Evolutionary conservation across 2,113 vertebrate genomes (phyloP).

Genomic region (Notothenia coriiceps): DNA sequence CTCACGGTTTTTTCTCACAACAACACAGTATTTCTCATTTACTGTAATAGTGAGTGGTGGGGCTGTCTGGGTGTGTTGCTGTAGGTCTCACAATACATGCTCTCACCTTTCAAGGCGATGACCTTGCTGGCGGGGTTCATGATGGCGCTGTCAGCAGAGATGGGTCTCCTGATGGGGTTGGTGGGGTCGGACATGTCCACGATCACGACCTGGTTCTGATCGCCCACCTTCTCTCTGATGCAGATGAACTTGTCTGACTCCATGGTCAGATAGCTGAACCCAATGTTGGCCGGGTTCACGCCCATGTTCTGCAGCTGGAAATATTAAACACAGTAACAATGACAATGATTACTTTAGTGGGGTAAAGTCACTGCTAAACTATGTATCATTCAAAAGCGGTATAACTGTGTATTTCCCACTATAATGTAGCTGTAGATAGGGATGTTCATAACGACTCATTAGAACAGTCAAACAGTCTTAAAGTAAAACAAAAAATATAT

Average conservation of each 20-base stretch:
- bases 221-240: conserved; percentile 92
- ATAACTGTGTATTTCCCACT: background rate
- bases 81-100: background rate
- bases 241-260: conserved; percentile 96
- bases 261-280: conserved; percentile 95
- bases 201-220: conserved; percentile 93
- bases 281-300: conserved; percentile 91
- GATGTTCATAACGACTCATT: too few relatives aligned
- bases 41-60: conserved; percentile 4
- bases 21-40: conserved; percentile 29
- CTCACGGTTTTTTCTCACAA: conserved; percentile 4
- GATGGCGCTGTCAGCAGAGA: conserved; percentile 94
- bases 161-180: conserved; percentile 89
- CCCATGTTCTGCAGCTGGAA: conserved; percentile 93
- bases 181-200: conserved; percentile 90
- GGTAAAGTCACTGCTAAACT: background rate
- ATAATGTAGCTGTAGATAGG: background rate
- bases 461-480: too few relatives aligned
- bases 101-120: conserved; percentile 92
- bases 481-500: too few relatives aligned
- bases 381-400: background rate
- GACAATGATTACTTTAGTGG: background rate
- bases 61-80: conserved; percentile 1
- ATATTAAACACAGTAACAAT: background rate
- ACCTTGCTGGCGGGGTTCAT: conserved; percentile 95